Conservation (phyloP, 2,797 vertebrate genomes). For the Tiaroga cobitis region DNA sequence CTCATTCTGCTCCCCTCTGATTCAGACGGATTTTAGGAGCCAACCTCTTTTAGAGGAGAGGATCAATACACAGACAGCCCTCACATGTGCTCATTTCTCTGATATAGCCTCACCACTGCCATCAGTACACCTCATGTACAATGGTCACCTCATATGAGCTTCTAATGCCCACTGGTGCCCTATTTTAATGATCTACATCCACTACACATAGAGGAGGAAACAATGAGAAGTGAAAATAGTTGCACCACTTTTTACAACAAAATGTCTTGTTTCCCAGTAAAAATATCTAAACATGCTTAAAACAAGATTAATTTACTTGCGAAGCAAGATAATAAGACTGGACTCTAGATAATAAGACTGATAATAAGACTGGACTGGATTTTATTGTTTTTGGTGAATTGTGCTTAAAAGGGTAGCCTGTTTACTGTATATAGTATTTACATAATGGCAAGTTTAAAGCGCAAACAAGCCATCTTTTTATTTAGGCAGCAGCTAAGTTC, state of each 20-base stretch:
- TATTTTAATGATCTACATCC: constrained; percentile 29
- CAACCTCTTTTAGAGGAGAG: constrained; percentile 19
- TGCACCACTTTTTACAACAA: neutral
- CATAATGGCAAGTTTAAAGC: neutral
- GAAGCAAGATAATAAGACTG: neutral
- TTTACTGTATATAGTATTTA: neutral
- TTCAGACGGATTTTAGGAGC: constrained; percentile 34
- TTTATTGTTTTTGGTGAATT: neutral
- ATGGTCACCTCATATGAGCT: constrained; percentile 2
- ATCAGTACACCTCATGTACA: neutral
- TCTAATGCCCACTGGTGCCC: constrained; percentile 6
- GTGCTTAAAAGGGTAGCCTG: neutral
- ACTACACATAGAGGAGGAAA: neutral
- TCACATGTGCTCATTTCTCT: constrained; percentile 42
- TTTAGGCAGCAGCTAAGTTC: neutral
- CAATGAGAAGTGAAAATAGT: neutral
- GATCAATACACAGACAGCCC: constrained; percentile 47
- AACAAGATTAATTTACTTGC: neutral
- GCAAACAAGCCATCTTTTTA: neutral
- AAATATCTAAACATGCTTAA: neutral
- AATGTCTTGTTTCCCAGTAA: neutral
- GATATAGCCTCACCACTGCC: constrained; percentile 37
- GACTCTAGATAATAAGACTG: neutral
- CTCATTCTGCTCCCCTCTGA: constrained; percentile 2
- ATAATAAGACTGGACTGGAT: neutral